Evolutionary conservation across 2,888 invertebrate genomes (phyloP).

Genomic region (Aspidiotus destructor): DNA sequence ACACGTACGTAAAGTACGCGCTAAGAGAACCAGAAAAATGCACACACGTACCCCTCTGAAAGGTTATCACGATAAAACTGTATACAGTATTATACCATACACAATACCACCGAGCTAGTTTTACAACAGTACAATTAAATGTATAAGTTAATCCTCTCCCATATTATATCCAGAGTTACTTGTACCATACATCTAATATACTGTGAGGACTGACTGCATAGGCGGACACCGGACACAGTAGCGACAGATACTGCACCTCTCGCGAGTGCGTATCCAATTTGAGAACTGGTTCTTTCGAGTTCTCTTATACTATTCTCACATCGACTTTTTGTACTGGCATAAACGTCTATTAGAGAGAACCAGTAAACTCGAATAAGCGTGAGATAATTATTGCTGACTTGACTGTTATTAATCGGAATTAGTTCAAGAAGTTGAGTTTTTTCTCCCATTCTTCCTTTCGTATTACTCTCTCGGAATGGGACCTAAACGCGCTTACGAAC

Average conservation of each 20-base stretch:
- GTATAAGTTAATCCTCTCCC: conserved; percentile 24
- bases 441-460: no score
- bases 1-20: no score
- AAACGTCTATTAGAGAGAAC: not conserved
- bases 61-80: not conserved
- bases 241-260: conserved; percentile 26
- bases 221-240: not conserved
- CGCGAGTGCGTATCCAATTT: conserved; percentile 26
- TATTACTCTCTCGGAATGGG: no score
- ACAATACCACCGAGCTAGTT: conserved; percentile 8
- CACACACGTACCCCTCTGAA: not conserved
- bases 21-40: no score
- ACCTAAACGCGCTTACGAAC: not conserved
- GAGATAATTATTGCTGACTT: conserved; percentile 29
- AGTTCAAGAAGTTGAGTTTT: conserved; percentile 23
- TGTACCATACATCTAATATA: not conserved
- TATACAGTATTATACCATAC: not conserved
- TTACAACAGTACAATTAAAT: conserved; percentile 11
- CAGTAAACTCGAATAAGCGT: conserved; percentile 8
- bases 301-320: not conserved
- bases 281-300: conserved; percentile 26
- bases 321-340: not conserved
- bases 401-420: conserved; percentile 27
- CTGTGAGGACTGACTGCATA: not conserved
- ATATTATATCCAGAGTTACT: conserved; percentile 10